phyloP scores from a whole-genome alignment of 2,113 vertebrate species.

The Isichthys henryi region DNA sequence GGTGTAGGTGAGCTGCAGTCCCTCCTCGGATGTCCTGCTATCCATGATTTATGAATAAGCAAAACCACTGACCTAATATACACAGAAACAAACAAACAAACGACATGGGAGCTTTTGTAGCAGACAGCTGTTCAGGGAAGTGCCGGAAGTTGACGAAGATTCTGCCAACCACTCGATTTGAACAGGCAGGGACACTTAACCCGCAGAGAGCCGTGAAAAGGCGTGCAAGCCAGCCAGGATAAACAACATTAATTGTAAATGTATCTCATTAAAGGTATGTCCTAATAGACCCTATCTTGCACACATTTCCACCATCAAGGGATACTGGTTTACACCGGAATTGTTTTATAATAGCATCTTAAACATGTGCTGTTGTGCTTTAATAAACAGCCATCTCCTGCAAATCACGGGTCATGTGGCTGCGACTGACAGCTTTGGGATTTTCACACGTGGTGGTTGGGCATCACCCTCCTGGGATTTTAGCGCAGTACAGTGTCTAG shows the following conservation, averaged over 20 bases:
- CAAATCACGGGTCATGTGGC: neutral
- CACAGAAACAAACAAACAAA: neutral
- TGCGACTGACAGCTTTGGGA: neutral
- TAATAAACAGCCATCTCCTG: neutral
- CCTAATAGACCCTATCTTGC: neutral
- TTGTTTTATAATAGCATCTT: neutral
- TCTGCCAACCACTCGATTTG: neutral
- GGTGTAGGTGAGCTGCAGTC: neutral
- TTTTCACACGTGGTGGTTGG: neutral
- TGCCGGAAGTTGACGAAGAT: neutral
- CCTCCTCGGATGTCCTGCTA: neutral
- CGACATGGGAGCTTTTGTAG: neutral
- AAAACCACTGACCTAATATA: neutral
- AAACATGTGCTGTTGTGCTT: neutral
- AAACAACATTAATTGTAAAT: neutral
- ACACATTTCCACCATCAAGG: neutral
- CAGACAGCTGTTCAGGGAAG: neutral
- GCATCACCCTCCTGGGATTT: neutral
- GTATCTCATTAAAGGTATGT: neutral
- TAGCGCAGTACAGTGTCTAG: neutral
- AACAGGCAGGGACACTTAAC: neutral
- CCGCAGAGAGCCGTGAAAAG: neutral
- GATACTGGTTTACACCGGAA: neutral
- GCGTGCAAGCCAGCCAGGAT: neutral
- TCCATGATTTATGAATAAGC: neutral